Evolutionary conservation across 2,797 vertebrate species (phyloP).

Genomic region (Pangasius larnaudii): DNA sequence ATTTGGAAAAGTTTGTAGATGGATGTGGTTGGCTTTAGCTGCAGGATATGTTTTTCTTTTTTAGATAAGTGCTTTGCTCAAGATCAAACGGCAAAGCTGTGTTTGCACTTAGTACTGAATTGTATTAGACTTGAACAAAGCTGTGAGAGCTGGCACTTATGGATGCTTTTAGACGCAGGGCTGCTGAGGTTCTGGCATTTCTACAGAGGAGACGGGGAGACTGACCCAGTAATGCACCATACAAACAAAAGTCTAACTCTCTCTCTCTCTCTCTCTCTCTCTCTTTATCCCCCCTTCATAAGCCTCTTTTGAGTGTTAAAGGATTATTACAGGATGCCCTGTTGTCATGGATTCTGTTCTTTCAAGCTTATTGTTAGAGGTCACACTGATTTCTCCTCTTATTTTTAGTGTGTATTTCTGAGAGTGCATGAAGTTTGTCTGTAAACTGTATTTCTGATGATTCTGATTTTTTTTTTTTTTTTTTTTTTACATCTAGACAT

Average conservation of each 20-base stretch:
- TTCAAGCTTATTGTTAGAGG: constrained; percentile 50
- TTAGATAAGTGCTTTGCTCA: constrained; percentile 46
- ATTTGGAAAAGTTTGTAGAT: constrained; percentile 31
- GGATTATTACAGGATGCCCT: constrained; percentile 56
- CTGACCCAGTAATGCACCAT: constrained; percentile 43
- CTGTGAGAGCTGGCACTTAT: constrained; percentile 29
- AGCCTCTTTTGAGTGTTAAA: constrained; percentile 49
- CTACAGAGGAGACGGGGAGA: constrained; percentile 22
- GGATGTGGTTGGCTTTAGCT: constrained; percentile 22
- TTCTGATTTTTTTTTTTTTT: neutral
- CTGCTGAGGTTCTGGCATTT: constrained; percentile 46
- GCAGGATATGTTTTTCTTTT: constrained; percentile 28
- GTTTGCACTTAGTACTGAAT: constrained; percentile 43
- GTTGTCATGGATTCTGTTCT: constrained; percentile 56
- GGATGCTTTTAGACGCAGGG: constrained; percentile 34
- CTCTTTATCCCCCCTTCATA: constrained; percentile 7
- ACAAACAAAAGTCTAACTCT: constrained; percentile 40
- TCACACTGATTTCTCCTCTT: constrained; percentile 38
- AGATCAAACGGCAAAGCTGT: constrained; percentile 42
- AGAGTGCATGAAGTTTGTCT: neutral
- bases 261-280: constrained; percentile 20
- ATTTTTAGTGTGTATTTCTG: constrained; percentile 15
- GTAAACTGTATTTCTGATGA: neutral
- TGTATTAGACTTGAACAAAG: constrained; percentile 44
- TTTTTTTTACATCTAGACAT: neutral